Evolutionary conservation across 2,888 invertebrate species (phyloP).

Genomic region (Cyrtodaria siliqua): DNA sequence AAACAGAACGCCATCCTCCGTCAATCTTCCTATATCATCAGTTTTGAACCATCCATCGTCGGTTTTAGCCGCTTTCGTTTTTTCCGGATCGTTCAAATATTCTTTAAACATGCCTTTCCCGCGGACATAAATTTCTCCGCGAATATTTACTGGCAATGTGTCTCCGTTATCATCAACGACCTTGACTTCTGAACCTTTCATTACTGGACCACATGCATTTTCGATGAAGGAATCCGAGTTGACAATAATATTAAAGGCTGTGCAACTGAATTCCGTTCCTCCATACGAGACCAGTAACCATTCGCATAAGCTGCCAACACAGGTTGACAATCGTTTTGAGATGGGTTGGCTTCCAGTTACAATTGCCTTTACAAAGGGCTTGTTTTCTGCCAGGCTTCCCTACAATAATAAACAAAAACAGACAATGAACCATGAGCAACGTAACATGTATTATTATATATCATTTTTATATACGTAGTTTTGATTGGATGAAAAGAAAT

Average conservation of each 20-base stretch:
- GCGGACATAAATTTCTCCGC: constrained; percentile 10
- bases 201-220: neutral
- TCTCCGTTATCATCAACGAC: constrained; percentile 3
- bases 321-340: neutral
- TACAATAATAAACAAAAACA: too few relatives aligned
- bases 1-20: too few relatives aligned
- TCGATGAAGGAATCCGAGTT: neutral
- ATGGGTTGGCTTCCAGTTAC: constrained; percentile 16
- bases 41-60: constrained; percentile 23
- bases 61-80: constrained; percentile 5
- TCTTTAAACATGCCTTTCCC: neutral
- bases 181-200: neutral
- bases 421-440: too few relatives aligned
- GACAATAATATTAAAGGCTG: neutral
- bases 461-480: too few relatives aligned
- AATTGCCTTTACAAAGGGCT: too few relatives aligned
- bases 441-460: too few relatives aligned
- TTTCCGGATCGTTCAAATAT: constrained; percentile 21
- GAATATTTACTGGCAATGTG: constrained; percentile 1
- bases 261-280: constrained; percentile 2
- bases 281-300: constrained; percentile 5
- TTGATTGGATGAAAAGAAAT: too few relatives aligned
- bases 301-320: constrained; percentile 10
- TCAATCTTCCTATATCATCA: neutral
- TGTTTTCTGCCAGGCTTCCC: too few relatives aligned